Evolutionary conservation across 2,797 vertebrate species (phyloP), one percentile per base, ranked within the genome.

Genomic region (Micromesistius poutassou): DNA sequence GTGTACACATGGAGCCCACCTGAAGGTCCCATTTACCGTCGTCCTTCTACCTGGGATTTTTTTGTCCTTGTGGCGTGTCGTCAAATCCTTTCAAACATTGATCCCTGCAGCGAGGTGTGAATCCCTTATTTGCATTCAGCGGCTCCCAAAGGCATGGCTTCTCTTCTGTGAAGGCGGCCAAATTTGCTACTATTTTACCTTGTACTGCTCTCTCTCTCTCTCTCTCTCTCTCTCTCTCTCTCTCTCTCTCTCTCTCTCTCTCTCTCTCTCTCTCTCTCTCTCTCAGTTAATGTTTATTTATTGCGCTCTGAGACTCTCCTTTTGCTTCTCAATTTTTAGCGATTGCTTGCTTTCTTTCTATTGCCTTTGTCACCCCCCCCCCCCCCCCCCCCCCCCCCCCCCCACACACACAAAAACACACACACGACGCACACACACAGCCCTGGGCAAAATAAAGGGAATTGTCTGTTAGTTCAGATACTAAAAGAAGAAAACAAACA

Each of bases 361-460:
- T 62, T 25, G 50, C 7, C 50, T 25, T 62, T 62, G 50, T 25
- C 50, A 5, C n/a, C n/a, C n/a, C n/a, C n/a, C n/a, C n/a, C n/a
- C n/a, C n/a, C n/a, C n/a, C n/a, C n/a, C n/a, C n/a, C n/a, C n/a
- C n/a, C n/a, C n/a, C n/a, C n/a, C n/a, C n/a, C n/a, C n/a, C n/a
- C n/a, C n/a, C n/a, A n/a, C 72, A 42, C 73, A 81, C 70, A 71
- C 73, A 46, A 79, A 81, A 74, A 62, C 70, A 76, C 55, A 19
- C 31, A 62, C 72, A 31, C 31, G 4, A 31, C n/a, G n/a, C 31
- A 31, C 33, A 33, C 50, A 55, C 50, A 55, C 5, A n/a, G 6
- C 16, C 50, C 50, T 62, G 14, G 76, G 82, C 80, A 70, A 78
- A 84, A 79, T 72, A 80, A 30, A 78, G n/a, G 22, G 71, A 73